Evolutionary conservation across 1,140 invertebrate genomes (phyloP).

Genomic region (Manduca sexta): DNA sequence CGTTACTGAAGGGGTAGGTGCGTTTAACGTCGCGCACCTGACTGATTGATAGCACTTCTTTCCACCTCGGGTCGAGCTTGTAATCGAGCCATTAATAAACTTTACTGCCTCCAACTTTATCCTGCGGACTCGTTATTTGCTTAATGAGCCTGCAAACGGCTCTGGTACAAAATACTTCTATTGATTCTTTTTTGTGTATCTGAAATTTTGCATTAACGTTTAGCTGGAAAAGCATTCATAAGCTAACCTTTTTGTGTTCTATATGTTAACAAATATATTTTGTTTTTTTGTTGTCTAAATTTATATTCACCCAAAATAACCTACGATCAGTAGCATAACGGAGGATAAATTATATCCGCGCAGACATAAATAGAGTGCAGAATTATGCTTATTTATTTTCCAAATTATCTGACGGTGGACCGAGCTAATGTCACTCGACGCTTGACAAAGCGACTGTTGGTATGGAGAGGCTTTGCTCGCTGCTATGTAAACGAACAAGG

Average conservation of each 20-base stretch:
- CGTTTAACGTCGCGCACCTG: conserved; percentile 63
- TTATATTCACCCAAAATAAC: too few species aligned
- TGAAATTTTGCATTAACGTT: too few species aligned
- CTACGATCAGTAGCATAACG: too few species aligned
- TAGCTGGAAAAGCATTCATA: too few species aligned
- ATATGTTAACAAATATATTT: too few species aligned
- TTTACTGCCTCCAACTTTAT: conserved; percentile 69
- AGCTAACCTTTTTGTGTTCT: too few species aligned
- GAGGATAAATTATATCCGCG: too few species aligned
- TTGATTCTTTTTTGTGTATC: too few species aligned
- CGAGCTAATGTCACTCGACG: conserved; percentile 66
- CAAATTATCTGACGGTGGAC: conserved; percentile 65
- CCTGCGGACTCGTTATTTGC: conserved; percentile 64
- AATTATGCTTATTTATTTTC: conserved; percentile 62
- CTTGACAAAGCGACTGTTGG: conserved; percentile 70
- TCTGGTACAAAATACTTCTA: conserved; percentile 35
- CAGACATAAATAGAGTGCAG: conserved; percentile 30
- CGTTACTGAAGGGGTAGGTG: conserved; percentile 57
- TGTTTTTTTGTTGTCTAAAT: too few species aligned
- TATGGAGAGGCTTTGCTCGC: conserved; percentile 64
- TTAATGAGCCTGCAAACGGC: conserved; percentile 64
- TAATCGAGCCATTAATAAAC: conserved; percentile 73
- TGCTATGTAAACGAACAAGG: conserved; percentile 59
- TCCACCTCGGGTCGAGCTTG: conserved; percentile 70
- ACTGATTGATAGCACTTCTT: conserved; percentile 73